These are phyloP conservation scores for Petrosia ficiformis DNA, from an alignment of 37 sponge, comb jelly and placozoan genomes.

Conservation along the genomic window DNA sequence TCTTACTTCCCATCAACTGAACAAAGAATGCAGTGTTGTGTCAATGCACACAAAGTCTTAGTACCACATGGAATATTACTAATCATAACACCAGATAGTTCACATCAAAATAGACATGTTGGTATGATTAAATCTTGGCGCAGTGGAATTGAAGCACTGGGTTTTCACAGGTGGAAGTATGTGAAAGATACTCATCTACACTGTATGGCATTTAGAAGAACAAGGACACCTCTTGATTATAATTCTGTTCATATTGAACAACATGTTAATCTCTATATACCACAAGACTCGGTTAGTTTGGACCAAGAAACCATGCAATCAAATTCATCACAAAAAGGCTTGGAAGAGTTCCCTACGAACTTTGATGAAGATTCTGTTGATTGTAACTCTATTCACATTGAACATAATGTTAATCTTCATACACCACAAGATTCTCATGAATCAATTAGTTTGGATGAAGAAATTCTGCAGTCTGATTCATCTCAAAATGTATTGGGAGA, in stretches of 20 bases:
- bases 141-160: constrained; percentile 44
- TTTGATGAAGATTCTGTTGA: no score
- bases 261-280: constrained; percentile 2
- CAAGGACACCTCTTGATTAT: neutral
- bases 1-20: constrained; percentile 68
- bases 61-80: constrained; percentile 62
- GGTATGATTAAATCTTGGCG: constrained; percentile 75
- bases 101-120: constrained; percentile 69
- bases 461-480: no score
- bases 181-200: constrained; percentile 63
- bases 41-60: constrained; percentile 59
- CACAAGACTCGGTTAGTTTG: no score
- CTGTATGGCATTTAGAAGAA: constrained; percentile 79
- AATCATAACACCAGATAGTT: constrained; percentile 74
- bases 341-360: no score
- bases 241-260: neutral
- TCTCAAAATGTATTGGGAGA: no score
- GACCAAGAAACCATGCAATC: no score
- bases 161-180: constrained; percentile 74
- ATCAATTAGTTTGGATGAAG: no score
- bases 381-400: no score
- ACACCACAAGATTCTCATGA: no score
- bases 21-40: constrained; percentile 69
- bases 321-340: no score
- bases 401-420: no score